phyloP scores from a whole-genome alignment of 2,888 invertebrate species.

The Cheilosia urbana region DNA sequence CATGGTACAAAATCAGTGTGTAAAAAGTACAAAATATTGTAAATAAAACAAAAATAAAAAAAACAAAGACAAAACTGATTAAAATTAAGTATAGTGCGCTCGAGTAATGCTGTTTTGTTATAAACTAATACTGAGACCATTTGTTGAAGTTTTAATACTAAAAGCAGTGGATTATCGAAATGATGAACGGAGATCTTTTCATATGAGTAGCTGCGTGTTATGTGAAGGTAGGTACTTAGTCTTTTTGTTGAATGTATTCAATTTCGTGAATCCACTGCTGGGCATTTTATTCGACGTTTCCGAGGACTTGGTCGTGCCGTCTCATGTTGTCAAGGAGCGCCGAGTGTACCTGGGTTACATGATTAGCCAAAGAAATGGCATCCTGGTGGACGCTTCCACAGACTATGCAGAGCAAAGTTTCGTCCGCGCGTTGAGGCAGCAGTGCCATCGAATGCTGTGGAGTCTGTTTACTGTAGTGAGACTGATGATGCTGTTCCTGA shows the following conservation, averaged over 20 bases:
- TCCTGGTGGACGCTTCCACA: constrained; percentile 82
- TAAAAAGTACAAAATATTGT: constrained; percentile 7
- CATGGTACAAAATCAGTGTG: neutral
- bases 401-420: constrained; percentile 81
- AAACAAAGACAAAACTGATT: neutral
- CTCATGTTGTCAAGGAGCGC: constrained; percentile 81
- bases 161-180: constrained; percentile 19
- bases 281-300: constrained; percentile 32
- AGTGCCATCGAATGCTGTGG: constrained; percentile 28
- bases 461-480: constrained; percentile 81
- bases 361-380: constrained; percentile 80
- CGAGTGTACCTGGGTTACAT: constrained; percentile 81
- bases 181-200: constrained; percentile 29
- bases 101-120: constrained; percentile 26
- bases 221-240: neutral
- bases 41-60: neutral
- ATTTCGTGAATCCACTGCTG: constrained; percentile 32
- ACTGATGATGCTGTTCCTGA: constrained; percentile 79
- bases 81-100: constrained; percentile 20
- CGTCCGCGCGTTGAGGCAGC: constrained; percentile 62
- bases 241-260: constrained; percentile 6
- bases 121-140: constrained; percentile 48
- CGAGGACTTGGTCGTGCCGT: constrained; percentile 30
- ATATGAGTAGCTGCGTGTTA: neutral
- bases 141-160: constrained; percentile 7